Evolutionary conservation across 2,888 invertebrate genomes (phyloP).

Genomic region (Caenorhabditis auriculariae): DNA sequence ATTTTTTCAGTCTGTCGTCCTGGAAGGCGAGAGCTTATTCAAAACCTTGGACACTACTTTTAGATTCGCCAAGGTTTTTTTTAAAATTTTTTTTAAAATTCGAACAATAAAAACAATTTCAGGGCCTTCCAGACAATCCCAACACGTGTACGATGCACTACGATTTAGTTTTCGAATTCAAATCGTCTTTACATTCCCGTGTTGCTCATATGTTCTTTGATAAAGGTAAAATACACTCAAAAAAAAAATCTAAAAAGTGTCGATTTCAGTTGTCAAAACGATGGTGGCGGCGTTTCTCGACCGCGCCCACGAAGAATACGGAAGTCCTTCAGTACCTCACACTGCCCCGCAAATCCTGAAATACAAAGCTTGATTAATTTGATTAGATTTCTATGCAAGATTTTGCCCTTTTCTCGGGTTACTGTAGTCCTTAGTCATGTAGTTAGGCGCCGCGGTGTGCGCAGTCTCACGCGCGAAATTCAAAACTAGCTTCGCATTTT

Average conservation of each 20-base stretch:
- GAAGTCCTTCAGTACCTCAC: slow-evolving; percentile 66
- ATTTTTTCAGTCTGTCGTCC: slow-evolving; percentile 75
- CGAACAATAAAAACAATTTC: slow-evolving; percentile 63
- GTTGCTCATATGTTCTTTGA: slow-evolving; percentile 91
- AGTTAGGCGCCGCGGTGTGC: no score
- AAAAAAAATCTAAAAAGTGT: neutral
- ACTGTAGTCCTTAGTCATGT: no score
- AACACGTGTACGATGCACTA: slow-evolving; percentile 48
- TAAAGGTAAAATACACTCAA: slow-evolving; percentile 67
- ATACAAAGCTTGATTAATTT: slow-evolving; percentile 23
- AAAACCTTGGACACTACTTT: slow-evolving; percentile 85
- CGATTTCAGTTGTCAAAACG: slow-evolving; percentile 76
- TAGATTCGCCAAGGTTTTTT: slow-evolving; percentile 80
- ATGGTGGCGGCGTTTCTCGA: slow-evolving; percentile 91
- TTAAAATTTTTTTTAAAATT: neutral
- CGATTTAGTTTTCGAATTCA: slow-evolving; percentile 79
- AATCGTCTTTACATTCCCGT: slow-evolving; percentile 82
- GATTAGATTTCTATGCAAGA: no score
- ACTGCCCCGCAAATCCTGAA: slow-evolving; percentile 28
- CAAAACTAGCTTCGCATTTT: no score
- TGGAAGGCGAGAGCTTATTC: slow-evolving; percentile 81
- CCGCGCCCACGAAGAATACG: slow-evolving; percentile 80
- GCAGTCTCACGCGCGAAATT: no score
- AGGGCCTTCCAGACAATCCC: slow-evolving; percentile 12
- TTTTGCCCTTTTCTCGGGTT: no score